These are phyloP conservation scores for Cryptotis parvus DNA, from an alignment of 2,113 vertebrate species.

Conservation along the genomic window DNA sequence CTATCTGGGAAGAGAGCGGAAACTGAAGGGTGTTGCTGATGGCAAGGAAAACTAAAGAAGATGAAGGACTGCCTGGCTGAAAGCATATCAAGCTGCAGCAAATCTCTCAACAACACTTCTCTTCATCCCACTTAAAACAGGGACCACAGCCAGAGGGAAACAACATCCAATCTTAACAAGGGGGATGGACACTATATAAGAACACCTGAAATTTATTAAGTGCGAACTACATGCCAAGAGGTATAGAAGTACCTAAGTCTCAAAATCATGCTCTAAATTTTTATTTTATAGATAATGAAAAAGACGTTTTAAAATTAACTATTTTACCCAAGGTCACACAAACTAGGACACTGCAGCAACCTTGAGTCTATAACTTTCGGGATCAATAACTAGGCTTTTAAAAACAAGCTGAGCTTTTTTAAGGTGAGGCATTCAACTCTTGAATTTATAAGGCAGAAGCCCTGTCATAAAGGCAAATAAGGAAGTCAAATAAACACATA, in stretches of 20 bases:
- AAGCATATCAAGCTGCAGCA: background rate
- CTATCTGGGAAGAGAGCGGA: background rate
- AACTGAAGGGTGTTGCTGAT: background rate
- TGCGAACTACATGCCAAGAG: background rate
- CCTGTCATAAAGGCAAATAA: background rate
- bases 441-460: background rate
- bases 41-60: background rate
- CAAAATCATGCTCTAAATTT: background rate
- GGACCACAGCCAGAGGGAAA: background rate
- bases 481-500: background rate
- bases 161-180: background rate
- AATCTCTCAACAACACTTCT: background rate
- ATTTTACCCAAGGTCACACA: background rate
- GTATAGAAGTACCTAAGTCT: background rate
- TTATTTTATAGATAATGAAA: background rate
- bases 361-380: slow-evolving; percentile 14
- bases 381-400: background rate
- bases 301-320: background rate
- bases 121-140: background rate
- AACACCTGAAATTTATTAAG: background rate
- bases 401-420: background rate
- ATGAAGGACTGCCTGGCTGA: background rate
- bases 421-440: background rate
- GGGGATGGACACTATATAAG: background rate
- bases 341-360: background rate